Percentiles rank a stretch among this genome's conserved stretches.
Evolutionary conservation across 2,113 vertebrate genomes (phyloP).

Genomic region (Chaetops frenatus): DNA sequence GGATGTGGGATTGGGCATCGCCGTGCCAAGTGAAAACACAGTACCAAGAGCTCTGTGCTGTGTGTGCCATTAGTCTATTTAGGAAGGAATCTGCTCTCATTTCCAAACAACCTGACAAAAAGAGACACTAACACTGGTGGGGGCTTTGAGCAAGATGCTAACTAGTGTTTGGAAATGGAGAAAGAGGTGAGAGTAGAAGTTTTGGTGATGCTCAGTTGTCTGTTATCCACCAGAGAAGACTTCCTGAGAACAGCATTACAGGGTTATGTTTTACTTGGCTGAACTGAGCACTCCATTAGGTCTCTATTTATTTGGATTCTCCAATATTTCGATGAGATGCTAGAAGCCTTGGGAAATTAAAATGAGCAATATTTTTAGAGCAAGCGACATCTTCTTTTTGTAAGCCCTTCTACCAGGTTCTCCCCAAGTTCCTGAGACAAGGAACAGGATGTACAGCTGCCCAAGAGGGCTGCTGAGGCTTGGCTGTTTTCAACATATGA

Average conservation of each 20-base stretch:
- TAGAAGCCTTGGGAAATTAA: slow-evolving; percentile 1
- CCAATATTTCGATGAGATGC: background rate
- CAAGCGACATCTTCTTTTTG: background rate
- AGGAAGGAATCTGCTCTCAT: background rate
- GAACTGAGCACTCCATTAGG: background rate
- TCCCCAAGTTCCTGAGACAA: background rate
- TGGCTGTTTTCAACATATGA: background rate
- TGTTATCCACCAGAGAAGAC: background rate
- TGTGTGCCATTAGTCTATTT: background rate
- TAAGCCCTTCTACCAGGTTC: background rate
- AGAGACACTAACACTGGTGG: background rate
- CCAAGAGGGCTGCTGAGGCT: background rate
- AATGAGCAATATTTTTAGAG: background rate
- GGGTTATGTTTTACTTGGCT: background rate
- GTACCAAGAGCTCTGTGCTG: background rate
- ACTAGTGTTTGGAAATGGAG: background rate
- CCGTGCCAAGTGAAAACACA: background rate
- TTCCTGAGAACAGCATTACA: background rate
- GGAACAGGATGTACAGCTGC: background rate
- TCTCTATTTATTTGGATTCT: background rate
- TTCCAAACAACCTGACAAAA: background rate
- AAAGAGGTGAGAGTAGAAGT: background rate
- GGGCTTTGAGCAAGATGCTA: background rate
- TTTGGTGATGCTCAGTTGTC: background rate
- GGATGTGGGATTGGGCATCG: background rate